phyloP scores from a whole-genome alignment of 2,888 invertebrate species.

The Spialia ferax region DNA sequence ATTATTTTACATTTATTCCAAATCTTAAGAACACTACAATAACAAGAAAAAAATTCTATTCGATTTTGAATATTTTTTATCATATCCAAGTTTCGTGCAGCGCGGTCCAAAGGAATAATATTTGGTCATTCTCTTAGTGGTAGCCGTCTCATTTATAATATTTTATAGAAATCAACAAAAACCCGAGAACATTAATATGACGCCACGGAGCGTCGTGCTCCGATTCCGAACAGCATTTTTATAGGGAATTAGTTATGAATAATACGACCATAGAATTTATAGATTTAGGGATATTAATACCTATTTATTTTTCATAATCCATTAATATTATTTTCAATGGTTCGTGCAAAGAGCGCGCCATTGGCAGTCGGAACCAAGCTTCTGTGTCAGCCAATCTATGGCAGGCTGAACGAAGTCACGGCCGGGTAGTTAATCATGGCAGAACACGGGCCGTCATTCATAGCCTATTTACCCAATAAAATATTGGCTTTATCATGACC shows the following conservation, averaged over 20 bases:
- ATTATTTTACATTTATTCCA: too few relatives aligned
- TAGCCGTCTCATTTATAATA: constrained; percentile 86
- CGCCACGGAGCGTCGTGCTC: constrained; percentile 71
- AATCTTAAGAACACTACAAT: neutral
- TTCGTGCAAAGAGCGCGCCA: too few relatives aligned
- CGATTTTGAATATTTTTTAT: constrained; percentile 4
- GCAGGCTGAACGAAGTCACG: too few relatives aligned
- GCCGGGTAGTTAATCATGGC: too few relatives aligned
- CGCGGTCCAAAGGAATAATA: constrained; percentile 66
- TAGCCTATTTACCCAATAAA: too few relatives aligned
- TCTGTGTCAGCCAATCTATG: too few relatives aligned
- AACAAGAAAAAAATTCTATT: neutral
- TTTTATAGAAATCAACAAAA: constrained; percentile 87
- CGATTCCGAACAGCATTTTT: constrained; percentile 72
- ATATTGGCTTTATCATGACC: too few relatives aligned
- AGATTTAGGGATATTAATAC: neutral
- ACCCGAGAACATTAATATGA: constrained; percentile 78
- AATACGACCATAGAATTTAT: constrained; percentile 60
- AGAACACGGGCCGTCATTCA: too few relatives aligned
- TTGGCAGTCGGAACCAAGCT: too few relatives aligned
- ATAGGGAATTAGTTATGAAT: constrained; percentile 76
- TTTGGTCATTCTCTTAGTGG: constrained; percentile 85
- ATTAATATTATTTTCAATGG: too few relatives aligned
- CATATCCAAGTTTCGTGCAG: constrained; percentile 44
- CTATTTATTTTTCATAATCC: too few relatives aligned